Conservation (phyloP, 2,888 invertebrate genomes). For the Tryphoninae sp. region DNA sequence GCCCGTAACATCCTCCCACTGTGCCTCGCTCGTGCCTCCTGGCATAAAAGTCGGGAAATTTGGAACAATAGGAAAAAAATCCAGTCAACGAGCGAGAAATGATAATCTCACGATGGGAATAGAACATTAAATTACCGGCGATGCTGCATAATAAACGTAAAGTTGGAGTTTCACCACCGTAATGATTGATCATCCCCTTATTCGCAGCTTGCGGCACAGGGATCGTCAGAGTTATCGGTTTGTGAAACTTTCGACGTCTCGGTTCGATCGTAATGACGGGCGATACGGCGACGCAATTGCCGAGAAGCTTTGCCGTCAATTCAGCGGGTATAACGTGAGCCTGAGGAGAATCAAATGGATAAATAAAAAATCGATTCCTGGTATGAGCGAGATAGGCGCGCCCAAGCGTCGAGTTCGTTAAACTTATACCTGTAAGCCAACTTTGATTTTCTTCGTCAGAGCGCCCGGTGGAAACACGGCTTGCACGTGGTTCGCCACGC, state of each 20-base stretch:
- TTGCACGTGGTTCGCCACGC: slow-evolving; percentile 89
- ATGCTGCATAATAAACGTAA: slow-evolving; percentile 96
- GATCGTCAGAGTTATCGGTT: slow-evolving; percentile 98
- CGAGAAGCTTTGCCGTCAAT: slow-evolving; percentile 92
- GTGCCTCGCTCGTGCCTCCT: slow-evolving; percentile 97
- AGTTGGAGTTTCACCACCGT: slow-evolving; percentile 90
- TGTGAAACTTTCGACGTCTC: slow-evolving; percentile 98
- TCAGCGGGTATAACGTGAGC: slow-evolving; percentile 96
- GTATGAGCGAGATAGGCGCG: background rate
- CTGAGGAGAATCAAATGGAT: slow-evolving; percentile 79
- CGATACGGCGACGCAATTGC: slow-evolving; percentile 97
- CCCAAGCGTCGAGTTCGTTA: background rate
- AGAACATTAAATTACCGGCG: slow-evolving; percentile 85
- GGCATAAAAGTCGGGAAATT: slow-evolving; percentile 36
- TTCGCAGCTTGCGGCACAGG: slow-evolving; percentile 86
- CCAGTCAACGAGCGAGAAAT: too few species aligned
- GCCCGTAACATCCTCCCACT: slow-evolving; percentile 99
- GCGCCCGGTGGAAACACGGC: slow-evolving; percentile 96
- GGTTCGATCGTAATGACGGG: slow-evolving; percentile 99
- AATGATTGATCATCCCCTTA: slow-evolving; percentile 93
- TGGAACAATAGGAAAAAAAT: too few species aligned
- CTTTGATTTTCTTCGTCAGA: slow-evolving; percentile 99
- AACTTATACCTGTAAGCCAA: slow-evolving; percentile 91
- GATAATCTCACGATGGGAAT: too few species aligned
- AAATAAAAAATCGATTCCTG: slow-evolving; percentile 17